phyloP scores from a whole-genome alignment of 2,888 invertebrate species.

The Drosophila anomalipes region DNA sequence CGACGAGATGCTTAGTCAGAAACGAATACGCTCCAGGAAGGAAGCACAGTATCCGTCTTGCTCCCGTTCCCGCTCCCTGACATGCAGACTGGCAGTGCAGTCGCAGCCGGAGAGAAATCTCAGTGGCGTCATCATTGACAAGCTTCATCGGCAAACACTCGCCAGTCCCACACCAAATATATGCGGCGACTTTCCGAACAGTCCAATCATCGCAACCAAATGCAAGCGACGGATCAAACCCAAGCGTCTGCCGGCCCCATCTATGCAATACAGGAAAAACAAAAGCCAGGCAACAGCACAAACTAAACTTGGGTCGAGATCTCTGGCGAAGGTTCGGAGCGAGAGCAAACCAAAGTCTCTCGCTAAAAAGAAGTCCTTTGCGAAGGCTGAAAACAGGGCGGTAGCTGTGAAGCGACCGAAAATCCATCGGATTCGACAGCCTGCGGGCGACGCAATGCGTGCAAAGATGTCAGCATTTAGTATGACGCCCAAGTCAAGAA shows the following conservation, averaged over 20 bases:
- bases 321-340: neutral
- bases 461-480: neutral
- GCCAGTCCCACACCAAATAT: conserved; percentile 23
- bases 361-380: neutral
- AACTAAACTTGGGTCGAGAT: neutral
- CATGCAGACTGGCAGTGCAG: conserved; percentile 14
- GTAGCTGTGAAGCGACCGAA: neutral
- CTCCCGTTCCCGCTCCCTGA: neutral
- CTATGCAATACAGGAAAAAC: neutral
- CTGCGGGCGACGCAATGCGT: neutral
- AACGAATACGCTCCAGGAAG: neutral
- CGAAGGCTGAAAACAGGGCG: neutral
- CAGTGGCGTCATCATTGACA: conserved; percentile 43
- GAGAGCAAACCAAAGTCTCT: neutral
- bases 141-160: conserved; percentile 24
- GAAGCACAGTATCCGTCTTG: neutral
- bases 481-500: neutral
- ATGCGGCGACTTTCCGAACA: conserved; percentile 9
- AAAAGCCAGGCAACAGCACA: neutral
- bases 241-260: neutral
- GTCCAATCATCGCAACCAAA: neutral
- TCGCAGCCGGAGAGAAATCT: conserved; percentile 16
- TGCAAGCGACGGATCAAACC: conserved; percentile 6
- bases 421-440: neutral
- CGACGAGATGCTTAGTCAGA: conserved; percentile 52